Evolutionary conservation across 2,888 invertebrate genomes (phyloP).

Genomic region (Hipparchia semele): DNA sequence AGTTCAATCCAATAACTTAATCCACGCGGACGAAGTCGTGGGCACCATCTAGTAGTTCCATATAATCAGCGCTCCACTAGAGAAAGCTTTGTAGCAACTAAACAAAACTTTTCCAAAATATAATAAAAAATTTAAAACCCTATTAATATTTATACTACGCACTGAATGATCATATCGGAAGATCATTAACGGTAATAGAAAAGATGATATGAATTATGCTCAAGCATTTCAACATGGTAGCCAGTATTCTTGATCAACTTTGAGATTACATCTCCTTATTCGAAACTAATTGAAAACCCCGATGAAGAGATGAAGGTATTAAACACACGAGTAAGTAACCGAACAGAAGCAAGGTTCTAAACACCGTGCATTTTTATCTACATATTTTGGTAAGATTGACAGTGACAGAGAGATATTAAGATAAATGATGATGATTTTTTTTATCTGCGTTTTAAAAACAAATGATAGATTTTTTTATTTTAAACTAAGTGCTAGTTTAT

Average conservation of each 20-base stretch:
- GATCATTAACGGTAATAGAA: slow-evolving; percentile 28
- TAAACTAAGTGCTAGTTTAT: too few species aligned
- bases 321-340: background rate
- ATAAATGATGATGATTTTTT: too few species aligned
- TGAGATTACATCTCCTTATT: slow-evolving; percentile 28
- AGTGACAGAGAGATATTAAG: too few species aligned
- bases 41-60: background rate
- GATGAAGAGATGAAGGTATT: slow-evolving; percentile 31
- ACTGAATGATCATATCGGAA: slow-evolving; percentile 23
- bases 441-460: too few species aligned
- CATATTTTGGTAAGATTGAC: too few species aligned
- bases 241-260: slow-evolving; percentile 22
- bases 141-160: slow-evolving; percentile 17
- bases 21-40: too few species aligned
- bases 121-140: background rate
- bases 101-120: background rate
- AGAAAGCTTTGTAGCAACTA: background rate
- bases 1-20: too few species aligned
- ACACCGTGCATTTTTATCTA: too few species aligned
- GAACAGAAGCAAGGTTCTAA: too few species aligned
- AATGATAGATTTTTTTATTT: too few species aligned
- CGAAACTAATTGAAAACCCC: slow-evolving; percentile 32
- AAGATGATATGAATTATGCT: slow-evolving; percentile 16
- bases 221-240: slow-evolving; percentile 23
- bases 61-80: background rate